Percentiles rank a stretch among this genome's conserved stretches.
These are phyloP conservation scores for Hemiscyllium ocellatum DNA, from an alignment of 2,113 vertebrate species.

Conservation along the genomic window DNA sequence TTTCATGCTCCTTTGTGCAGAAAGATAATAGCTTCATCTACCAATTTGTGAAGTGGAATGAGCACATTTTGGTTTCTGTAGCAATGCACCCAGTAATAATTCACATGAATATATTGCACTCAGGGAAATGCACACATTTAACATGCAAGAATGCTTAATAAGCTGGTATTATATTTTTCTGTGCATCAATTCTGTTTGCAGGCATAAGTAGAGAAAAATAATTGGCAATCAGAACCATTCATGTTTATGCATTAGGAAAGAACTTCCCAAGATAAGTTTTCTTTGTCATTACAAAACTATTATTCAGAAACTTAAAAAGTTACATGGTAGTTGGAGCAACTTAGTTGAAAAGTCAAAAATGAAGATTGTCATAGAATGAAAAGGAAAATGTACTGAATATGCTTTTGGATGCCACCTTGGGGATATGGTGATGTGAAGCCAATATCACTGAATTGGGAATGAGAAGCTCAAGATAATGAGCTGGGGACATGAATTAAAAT, in stretches of 20 bases:
- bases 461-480: no score
- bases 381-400: not conserved
- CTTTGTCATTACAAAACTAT: not conserved
- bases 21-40: not conserved
- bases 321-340: not conserved
- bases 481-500: no score
- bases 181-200: not conserved
- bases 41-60: not conserved
- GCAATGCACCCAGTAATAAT: not conserved
- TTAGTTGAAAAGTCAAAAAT: not conserved
- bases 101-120: not conserved
- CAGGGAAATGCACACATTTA: not conserved
- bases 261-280: not conserved
- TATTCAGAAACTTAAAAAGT: not conserved
- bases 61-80: not conserved
- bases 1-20: not conserved
- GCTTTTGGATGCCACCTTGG: no score
- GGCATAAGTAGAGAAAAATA: not conserved
- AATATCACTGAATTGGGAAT: no score
- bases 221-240: not conserved
- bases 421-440: no score
- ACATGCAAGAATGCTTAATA: not conserved
- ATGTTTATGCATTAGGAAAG: not conserved
- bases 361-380: not conserved
- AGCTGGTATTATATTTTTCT: not conserved